Conservation (phyloP, 2,113 vertebrate genomes). For the Pteruthius melanotis region DNA sequence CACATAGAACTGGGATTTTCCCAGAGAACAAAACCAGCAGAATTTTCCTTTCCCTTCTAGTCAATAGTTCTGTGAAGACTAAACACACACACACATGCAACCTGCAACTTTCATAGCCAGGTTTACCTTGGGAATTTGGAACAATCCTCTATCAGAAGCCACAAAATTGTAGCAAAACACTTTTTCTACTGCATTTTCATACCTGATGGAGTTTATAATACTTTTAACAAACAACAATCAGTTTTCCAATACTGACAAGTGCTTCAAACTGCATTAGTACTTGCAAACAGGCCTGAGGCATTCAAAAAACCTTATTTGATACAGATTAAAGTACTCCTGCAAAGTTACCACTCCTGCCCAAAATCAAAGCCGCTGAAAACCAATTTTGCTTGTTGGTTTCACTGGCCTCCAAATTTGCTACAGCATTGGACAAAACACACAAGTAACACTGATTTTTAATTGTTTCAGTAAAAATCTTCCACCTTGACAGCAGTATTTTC, state of each 20-base stretch:
- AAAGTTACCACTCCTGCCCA: background rate
- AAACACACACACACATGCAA: background rate
- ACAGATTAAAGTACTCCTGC: background rate
- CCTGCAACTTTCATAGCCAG: background rate
- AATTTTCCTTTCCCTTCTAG: background rate
- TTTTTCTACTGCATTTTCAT: background rate
- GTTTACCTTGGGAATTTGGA: background rate
- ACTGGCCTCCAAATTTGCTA: background rate
- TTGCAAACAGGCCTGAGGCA: conserved; percentile 11
- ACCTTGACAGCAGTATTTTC: background rate
- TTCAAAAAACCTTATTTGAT: background rate
- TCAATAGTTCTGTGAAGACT: conserved; percentile 16
- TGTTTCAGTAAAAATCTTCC: conserved; percentile 14
- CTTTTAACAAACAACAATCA: background rate
- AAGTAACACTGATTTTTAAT: background rate
- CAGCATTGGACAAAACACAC: background rate
- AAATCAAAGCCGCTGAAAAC: background rate
- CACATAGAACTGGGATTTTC: conserved; percentile 18
- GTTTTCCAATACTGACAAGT: background rate
- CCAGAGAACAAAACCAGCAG: background rate
- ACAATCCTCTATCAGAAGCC: background rate
- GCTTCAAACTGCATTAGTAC: background rate
- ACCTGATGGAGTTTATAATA: background rate
- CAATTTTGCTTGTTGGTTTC: background rate
- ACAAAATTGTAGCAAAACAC: background rate